Evolutionary conservation across 2,888 invertebrate genomes (phyloP).

Genomic region (Tipula unca): DNA sequence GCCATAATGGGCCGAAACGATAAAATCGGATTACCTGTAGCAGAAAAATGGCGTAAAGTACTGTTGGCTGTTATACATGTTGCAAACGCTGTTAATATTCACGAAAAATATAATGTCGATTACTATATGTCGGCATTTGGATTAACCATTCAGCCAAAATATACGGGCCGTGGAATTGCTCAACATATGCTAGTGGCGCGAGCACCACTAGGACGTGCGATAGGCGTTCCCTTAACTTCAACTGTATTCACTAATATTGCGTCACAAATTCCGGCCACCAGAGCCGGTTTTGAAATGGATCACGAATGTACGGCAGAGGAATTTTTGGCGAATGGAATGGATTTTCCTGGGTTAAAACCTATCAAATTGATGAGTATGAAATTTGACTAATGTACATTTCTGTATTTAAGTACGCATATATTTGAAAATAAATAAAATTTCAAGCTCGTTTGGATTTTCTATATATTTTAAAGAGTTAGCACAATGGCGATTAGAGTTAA

Average conservation of each 20-base stretch:
- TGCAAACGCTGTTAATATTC: background rate
- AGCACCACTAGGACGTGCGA: slow-evolving; percentile 43
- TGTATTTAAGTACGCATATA: background rate
- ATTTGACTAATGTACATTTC: background rate
- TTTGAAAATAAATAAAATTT: background rate
- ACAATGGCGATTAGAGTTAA: too few relatives aligned
- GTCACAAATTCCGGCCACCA: slow-evolving; percentile 18
- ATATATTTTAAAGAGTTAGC: too few relatives aligned
- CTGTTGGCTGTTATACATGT: background rate
- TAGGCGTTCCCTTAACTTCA: slow-evolving; percentile 37
- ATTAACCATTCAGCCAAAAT: slow-evolving; percentile 43
- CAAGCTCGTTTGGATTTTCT: too few relatives aligned
- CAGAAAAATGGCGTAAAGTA: background rate
- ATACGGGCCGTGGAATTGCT: slow-evolving; percentile 44
- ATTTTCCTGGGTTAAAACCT: background rate
- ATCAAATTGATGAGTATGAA: background rate
- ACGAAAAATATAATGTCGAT: slow-evolving; percentile 31
- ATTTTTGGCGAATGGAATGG: background rate
- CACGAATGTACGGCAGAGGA: background rate
- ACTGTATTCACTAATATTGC: slow-evolving; percentile 20
- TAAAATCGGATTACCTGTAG: background rate
- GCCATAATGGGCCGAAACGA: background rate
- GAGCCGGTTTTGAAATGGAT: background rate
- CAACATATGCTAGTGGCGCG: slow-evolving; percentile 40
- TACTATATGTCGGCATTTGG: slow-evolving; percentile 45